These are phyloP conservation scores for Morpho achilles DNA, from an alignment of 2,888 invertebrate genomes.

Conservation along the genomic window DNA sequence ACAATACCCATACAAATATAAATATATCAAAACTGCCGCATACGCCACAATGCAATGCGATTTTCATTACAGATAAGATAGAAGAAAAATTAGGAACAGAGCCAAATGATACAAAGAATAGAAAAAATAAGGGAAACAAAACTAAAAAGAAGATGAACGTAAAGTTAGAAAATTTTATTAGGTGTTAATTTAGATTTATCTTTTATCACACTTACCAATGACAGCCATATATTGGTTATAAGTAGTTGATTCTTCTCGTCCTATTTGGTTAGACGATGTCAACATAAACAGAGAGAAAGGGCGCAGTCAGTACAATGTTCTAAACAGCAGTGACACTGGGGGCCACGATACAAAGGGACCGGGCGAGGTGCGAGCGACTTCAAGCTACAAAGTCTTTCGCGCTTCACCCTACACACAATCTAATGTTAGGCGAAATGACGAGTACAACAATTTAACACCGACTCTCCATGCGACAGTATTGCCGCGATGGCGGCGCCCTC, in stretches of 20 bases:
- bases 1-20: slow-evolving; percentile 49
- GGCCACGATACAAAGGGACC: slow-evolving; percentile 55
- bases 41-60: slow-evolving; percentile 76
- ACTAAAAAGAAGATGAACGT: slow-evolving; percentile 50
- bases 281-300: slow-evolving; percentile 85
- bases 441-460: slow-evolving; percentile 72
- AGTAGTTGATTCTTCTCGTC: slow-evolving; percentile 98
- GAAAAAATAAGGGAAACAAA: slow-evolving; percentile 44
- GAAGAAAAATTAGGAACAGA: slow-evolving; percentile 54
- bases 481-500: slow-evolving; percentile 67
- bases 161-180: slow-evolving; percentile 66
- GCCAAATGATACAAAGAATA: slow-evolving; percentile 39
- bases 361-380: slow-evolving; percentile 48
- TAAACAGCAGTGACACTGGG: slow-evolving; percentile 62
- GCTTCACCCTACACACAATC: slow-evolving; percentile 63
- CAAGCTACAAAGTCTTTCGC: slow-evolving; percentile 52
- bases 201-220: slow-evolving; percentile 91
- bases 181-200: slow-evolving; percentile 75
- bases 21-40: slow-evolving; percentile 64
- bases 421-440: slow-evolving; percentile 56
- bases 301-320: slow-evolving; percentile 75
- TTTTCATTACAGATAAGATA: slow-evolving; percentile 62
- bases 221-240: slow-evolving; percentile 97
- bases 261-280: slow-evolving; percentile 85
- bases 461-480: slow-evolving; percentile 72